Percentiles rank a stretch among this genome's conserved stretches.
These are phyloP conservation scores for Orgyia antiqua DNA, from an alignment of 2,888 invertebrate species.

Conservation along the genomic window DNA sequence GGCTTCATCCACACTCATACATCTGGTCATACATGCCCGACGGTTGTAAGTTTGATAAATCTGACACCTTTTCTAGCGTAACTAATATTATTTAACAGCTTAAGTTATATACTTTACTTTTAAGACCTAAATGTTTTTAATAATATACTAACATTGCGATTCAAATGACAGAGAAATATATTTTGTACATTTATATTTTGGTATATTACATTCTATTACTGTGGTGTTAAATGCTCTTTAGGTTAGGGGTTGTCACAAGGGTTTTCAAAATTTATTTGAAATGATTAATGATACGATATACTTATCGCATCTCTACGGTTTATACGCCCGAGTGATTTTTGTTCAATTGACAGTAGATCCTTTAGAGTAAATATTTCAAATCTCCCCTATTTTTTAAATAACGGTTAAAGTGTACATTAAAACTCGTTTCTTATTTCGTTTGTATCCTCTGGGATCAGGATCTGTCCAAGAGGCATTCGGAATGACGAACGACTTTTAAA, in stretches of 20 bases:
- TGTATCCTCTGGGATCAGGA: slow-evolving; percentile 44
- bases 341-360: slow-evolving; percentile 60
- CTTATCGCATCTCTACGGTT: slow-evolving; percentile 31
- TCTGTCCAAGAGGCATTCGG: slow-evolving; percentile 26
- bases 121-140: too few relatives aligned
- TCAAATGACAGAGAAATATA: too few relatives aligned
- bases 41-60: too few relatives aligned
- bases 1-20: too few relatives aligned
- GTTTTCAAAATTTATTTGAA: slow-evolving; percentile 41
- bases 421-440: slow-evolving; percentile 40
- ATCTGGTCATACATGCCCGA: too few relatives aligned
- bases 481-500: slow-evolving; percentile 42
- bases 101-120: too few relatives aligned
- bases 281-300: slow-evolving; percentile 65
- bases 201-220: too few relatives aligned
- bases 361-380: slow-evolving; percentile 42
- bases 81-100: too few relatives aligned
- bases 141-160: too few relatives aligned
- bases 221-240: too few relatives aligned
- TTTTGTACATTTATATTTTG: too few relatives aligned
- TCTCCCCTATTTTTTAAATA: slow-evolving; percentile 41
- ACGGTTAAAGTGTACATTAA: slow-evolving; percentile 42
- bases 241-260: slow-evolving; percentile 26
- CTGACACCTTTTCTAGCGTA: too few relatives aligned
- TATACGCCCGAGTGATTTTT: slow-evolving; percentile 57